A percentile compares a stretch with the other conserved stretches of the same genome.
Evolutionary conservation across 2,797 vertebrate genomes (phyloP).

Genomic region (Brachyrhaphis roseni): DNA sequence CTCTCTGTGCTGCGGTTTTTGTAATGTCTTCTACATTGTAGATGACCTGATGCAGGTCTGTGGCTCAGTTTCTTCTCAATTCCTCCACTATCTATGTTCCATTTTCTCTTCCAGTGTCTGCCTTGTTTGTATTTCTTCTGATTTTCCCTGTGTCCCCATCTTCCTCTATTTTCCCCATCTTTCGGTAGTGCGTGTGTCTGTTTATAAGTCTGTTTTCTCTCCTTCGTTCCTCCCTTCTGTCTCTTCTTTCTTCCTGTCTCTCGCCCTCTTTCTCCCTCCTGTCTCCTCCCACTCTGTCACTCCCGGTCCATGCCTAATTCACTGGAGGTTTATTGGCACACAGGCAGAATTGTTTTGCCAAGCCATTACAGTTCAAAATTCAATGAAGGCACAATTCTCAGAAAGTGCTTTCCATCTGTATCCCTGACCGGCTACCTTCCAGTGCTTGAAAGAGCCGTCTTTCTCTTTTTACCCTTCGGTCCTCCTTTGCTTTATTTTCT

Average conservation of each 20-base stretch:
- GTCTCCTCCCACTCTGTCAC: conserved; percentile 47
- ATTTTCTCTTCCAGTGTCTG: conserved; percentile 56
- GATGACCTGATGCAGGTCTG: conserved; percentile 51
- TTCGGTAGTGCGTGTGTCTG: conserved; percentile 59
- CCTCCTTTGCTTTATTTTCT: conserved; percentile 47
- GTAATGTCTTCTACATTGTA: conserved; percentile 40
- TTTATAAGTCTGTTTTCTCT: conserved; percentile 58
- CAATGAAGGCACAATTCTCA: conserved; percentile 76
- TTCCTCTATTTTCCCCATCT: conserved; percentile 59
- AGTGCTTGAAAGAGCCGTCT: conserved; percentile 43
- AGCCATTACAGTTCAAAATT: conserved; percentile 79
- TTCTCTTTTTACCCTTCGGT: conserved; percentile 53
- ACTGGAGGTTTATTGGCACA: conserved; percentile 76
- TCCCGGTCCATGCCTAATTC: conserved; percentile 70
- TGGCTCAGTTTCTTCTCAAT: conserved; percentile 45
- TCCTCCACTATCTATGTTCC: conserved; percentile 46
- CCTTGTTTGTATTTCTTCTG: conserved; percentile 62
- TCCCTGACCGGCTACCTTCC: conserved; percentile 21
- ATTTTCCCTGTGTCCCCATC: conserved; percentile 53
- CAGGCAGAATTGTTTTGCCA: conserved; percentile 77
- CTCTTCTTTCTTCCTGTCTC: conserved; percentile 35
- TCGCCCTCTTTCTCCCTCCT: conserved; percentile 23
- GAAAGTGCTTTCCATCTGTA: conserved; percentile 69
- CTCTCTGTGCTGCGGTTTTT: conserved; percentile 35
- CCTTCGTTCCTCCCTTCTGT: conserved; percentile 42